These are phyloP conservation scores for Heliconius aoede DNA, from an alignment of 2,888 invertebrate species.

Conservation along the genomic window DNA sequence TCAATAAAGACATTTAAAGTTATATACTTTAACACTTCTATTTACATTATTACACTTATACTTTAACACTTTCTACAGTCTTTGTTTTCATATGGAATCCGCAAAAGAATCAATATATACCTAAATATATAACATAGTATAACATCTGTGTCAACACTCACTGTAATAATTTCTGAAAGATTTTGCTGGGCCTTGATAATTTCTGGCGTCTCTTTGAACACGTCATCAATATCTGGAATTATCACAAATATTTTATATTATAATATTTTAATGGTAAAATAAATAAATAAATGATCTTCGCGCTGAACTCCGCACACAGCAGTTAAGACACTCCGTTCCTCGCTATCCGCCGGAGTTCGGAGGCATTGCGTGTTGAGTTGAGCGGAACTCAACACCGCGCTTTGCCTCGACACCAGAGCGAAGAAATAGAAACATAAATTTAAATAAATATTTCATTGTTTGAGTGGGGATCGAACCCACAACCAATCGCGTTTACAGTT, in stretches of 20 bases:
- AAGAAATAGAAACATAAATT: too few relatives aligned
- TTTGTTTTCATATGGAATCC: not conserved
- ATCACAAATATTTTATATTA: not conserved
- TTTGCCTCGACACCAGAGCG: too few relatives aligned
- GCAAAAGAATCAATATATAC: not conserved
- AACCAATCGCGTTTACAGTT: too few relatives aligned
- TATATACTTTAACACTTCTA: not conserved
- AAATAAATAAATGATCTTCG: too few relatives aligned
- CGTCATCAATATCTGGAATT: slow-evolving; percentile 62
- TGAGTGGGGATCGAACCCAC: too few relatives aligned
- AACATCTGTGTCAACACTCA: slow-evolving; percentile 56
- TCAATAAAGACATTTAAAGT: not conserved
- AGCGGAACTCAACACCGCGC: too few relatives aligned
- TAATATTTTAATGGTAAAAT: not conserved
- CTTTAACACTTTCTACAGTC: not conserved
- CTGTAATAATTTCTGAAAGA: slow-evolving; percentile 61
- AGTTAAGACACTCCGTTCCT: too few relatives aligned
- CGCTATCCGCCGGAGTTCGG: too few relatives aligned
- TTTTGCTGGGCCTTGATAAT: slow-evolving; percentile 69
- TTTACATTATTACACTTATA: too few relatives aligned
- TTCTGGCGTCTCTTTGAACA: slow-evolving; percentile 66
- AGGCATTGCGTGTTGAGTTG: too few relatives aligned
- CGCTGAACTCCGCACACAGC: too few relatives aligned
- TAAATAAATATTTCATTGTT: too few relatives aligned
- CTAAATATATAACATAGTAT: not conserved